Evolutionary conservation across 2,888 invertebrate genomes (phyloP).

Genomic region (Drosophila colorata): DNA sequence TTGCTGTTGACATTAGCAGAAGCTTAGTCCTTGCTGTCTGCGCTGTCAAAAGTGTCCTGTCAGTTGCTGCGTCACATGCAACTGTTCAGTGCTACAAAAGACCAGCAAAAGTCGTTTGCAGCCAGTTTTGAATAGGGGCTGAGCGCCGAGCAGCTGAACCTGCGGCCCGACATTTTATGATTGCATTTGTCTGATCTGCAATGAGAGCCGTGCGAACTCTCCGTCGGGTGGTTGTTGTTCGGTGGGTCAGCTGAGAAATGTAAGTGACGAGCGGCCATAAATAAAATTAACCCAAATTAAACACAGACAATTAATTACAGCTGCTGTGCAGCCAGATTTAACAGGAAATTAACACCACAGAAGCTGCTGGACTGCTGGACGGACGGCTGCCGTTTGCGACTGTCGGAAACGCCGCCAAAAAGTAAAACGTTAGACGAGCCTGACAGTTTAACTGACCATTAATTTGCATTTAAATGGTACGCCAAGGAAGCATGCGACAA

Average conservation of each 20-base stretch:
- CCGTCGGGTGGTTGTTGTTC: background rate
- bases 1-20: constrained; percentile 81
- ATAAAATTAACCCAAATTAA: constrained; percentile 82
- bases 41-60: constrained; percentile 74
- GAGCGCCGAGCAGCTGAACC: constrained; percentile 20
- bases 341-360: constrained; percentile 82
- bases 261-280: constrained; percentile 72
- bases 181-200: constrained; percentile 56
- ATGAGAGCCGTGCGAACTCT: constrained; percentile 46
- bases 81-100: constrained; percentile 53
- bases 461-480: constrained; percentile 76
- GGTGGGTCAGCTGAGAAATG: constrained; percentile 47
- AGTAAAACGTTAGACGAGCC: constrained; percentile 49
- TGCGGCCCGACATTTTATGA: constrained; percentile 68
- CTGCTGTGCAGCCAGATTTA: constrained; percentile 70
- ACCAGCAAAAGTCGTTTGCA: constrained; percentile 48
- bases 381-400: constrained; percentile 32
- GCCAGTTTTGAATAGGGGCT: constrained; percentile 14
- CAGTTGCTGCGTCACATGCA: constrained; percentile 61
- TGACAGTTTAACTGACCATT: constrained; percentile 81
- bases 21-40: constrained; percentile 79
- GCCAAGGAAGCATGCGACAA: constrained; percentile 53
- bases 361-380: constrained; percentile 47
- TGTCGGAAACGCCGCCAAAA: constrained; percentile 35
- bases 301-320: constrained; percentile 80